Conservation (phyloP, 1,140 invertebrate genomes). For the Drosophila tropicalis region DNA sequence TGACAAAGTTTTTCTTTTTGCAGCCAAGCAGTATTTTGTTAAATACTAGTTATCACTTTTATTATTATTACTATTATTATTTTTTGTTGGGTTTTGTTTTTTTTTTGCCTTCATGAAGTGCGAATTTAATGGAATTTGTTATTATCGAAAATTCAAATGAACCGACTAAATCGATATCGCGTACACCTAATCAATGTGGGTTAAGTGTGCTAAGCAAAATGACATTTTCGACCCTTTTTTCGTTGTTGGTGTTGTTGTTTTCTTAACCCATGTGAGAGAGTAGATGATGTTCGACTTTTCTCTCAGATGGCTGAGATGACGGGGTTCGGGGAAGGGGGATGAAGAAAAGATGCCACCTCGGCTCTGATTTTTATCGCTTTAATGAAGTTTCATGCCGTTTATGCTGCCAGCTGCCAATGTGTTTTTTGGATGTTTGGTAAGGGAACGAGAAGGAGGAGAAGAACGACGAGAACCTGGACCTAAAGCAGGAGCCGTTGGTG, state of each 20-base stretch:
- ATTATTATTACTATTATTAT: background rate
- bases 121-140: background rate
- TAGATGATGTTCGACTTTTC: constrained; percentile 9
- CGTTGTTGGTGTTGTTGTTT: background rate
- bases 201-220: constrained; percentile 6
- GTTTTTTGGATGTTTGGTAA: constrained; percentile 33
- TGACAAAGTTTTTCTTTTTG: too few relatives aligned
- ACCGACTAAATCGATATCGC: constrained; percentile 7
- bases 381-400: constrained; percentile 66
- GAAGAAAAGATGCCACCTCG: constrained; percentile 37
- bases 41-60: background rate
- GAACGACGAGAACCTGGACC: too few relatives aligned
- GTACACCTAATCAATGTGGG: constrained; percentile 12
- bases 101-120: too few relatives aligned
- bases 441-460: too few relatives aligned
- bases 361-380: constrained; percentile 63
- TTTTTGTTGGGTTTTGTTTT: background rate
- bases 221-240: background rate
- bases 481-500: constrained; percentile 31
- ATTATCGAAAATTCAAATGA: constrained; percentile 11
- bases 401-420: constrained; percentile 57
- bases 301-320: constrained; percentile 1
- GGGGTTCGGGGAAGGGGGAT: constrained; percentile 4
- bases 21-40: background rate
- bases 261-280: constrained; percentile 8